A percentile compares a stretch with the other conserved stretches of the same genome.
Evolutionary conservation across 1,140 invertebrate species (phyloP).

Genomic region (Philotrypesis tridentata): DNA sequence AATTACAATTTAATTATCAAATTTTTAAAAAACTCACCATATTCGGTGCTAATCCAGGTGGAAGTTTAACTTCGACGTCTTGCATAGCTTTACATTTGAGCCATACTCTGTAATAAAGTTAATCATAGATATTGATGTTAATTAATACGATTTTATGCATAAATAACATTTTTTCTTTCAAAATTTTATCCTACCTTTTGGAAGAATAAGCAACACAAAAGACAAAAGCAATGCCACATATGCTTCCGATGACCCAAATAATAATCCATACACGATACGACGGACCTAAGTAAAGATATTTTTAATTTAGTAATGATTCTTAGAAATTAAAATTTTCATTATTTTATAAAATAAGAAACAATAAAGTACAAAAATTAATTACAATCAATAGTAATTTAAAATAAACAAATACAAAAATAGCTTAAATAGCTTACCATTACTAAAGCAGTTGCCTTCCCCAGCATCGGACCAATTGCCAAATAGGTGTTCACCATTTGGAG

Average conservation of each 20-base stretch:
- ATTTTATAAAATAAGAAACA: neutral
- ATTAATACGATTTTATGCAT: neutral
- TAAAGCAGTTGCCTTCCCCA: constrained; percentile 70
- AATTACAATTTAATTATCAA: constrained; percentile 22
- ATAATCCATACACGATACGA: constrained; percentile 59
- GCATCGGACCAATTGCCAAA: constrained; percentile 70
- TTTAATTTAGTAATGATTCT: neutral
- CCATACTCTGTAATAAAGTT: constrained; percentile 69
- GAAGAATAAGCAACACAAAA: constrained; percentile 63
- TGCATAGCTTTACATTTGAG: constrained; percentile 73
- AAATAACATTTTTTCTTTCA: constrained; percentile 14
- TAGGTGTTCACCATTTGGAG: constrained; percentile 58
- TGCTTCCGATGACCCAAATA: constrained; percentile 65
- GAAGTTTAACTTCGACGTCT: constrained; percentile 75
- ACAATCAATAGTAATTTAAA: no score
- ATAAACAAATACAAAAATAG: neutral
- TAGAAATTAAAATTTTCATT: neutral
- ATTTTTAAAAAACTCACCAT: constrained; percentile 55
- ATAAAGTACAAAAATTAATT: neutral
- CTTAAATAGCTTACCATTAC: constrained; percentile 58
- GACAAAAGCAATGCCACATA: constrained; percentile 59
- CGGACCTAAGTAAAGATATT: constrained; percentile 55
- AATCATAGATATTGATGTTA: neutral
- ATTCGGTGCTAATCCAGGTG: constrained; percentile 73
- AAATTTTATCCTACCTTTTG: constrained; percentile 66